Percentiles rank a stretch among this genome's conserved stretches.
Evolutionary conservation across 2,797 vertebrate genomes (phyloP).

Genomic region (Poliocrania exsul): DNA sequence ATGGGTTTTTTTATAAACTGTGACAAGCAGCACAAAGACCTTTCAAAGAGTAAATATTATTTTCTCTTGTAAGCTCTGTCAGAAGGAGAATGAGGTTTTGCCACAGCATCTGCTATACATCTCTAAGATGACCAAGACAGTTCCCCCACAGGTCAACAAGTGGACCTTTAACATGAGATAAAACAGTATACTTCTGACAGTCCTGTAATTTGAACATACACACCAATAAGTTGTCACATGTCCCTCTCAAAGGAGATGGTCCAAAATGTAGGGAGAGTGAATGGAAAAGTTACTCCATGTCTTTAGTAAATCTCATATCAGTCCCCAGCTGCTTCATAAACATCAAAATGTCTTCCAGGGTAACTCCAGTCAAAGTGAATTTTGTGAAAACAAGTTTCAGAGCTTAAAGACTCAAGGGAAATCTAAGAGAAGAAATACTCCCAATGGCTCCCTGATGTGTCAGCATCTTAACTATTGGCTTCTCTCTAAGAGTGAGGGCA

Average conservation of each 20-base stretch:
- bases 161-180: neutral
- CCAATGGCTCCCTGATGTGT: rapidly evolving
- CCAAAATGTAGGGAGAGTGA: neutral
- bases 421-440: neutral
- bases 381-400: neutral
- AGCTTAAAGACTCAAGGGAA: neutral
- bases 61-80: neutral
- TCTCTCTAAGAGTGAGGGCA: neutral
- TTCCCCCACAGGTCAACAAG: neutral
- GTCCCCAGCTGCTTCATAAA: neutral
- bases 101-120: neutral
- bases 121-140: neutral
- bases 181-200: neutral
- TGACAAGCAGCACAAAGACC: neutral
- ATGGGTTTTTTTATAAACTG: neutral
- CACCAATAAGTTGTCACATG: neutral
- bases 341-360: neutral
- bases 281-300: neutral
- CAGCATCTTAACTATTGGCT: neutral
- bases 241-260: neutral
- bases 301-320: neutral
- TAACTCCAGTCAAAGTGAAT: neutral
- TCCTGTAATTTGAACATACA: neutral
- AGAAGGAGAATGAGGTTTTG: neutral
- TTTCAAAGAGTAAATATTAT: neutral